Base-by-base conservation (phyloP, 2,113 vertebrate species). In the Campylomormyrus numenius region DNA sequence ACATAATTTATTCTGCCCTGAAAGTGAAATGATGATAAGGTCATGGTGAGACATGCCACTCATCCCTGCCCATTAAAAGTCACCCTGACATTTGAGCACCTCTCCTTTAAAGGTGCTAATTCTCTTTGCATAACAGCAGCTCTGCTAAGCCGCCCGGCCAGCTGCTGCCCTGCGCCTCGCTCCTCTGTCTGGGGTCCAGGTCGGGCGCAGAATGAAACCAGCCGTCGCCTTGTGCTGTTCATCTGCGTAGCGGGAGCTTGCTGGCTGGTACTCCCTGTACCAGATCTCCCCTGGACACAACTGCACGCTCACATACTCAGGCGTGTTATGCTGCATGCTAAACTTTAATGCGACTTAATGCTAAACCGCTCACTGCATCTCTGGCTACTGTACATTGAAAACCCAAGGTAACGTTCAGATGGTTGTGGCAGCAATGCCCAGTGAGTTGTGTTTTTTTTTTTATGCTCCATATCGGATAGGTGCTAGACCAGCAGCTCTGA, bases 1-100 rank as follows among this genome's bases (percentile, higher is more conserved):
- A 21, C 91, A 91, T 92, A 91, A 92, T 91, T 92, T 89, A 92
- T 92, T 52, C 42, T 70, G 52, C 90, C 53, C 42, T 85, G 70
- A 89, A 90, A 91, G 35, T 52, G 77, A 91, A 45, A 85, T 80
- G 27, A 88, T 89, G 11, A 88, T 90, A 90, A 89, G 66, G 85
- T 92, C 88, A 90, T 15, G 53, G 8, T 49, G 84, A 83, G 49
- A 91, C 77, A 74, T 66, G 48, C 77, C 85, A n/a, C 89, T 87
- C 85, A 80, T 90, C 85, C 74, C 49, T 42, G 85, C 91, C 48
- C 80, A n/a, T 15, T 70, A 90, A 91, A 83, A 91, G 90, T 90
- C 90, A 89, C 50, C 45, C 19, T 87, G 50, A 91, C 89, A 92
- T 88, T 88, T 62, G 49, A 42, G 86, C 74, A 84, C 74, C 66